Conservation (phyloP, 2,113 vertebrate genomes). For the Zapus hudsonius region DNA sequence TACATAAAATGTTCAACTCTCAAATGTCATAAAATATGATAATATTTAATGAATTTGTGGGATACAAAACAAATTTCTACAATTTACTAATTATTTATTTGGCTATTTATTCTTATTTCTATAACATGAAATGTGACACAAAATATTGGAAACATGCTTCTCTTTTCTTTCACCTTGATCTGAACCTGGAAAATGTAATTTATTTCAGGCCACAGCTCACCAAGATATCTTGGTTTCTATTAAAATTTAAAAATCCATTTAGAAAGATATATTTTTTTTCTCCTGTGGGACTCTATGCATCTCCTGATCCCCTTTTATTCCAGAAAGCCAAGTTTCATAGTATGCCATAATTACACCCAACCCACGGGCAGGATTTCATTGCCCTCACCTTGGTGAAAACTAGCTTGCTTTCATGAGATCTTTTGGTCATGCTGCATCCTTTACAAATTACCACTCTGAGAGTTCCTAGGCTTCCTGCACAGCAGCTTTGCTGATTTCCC, state of each 20-base stretch:
- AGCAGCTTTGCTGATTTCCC: background rate
- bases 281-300: too few species aligned
- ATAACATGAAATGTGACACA: background rate
- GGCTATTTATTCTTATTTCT: slow-evolving; percentile 3
- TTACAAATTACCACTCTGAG: too few species aligned
- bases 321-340: background rate
- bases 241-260: background rate
- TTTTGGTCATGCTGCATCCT: too few species aligned
- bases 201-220: background rate
- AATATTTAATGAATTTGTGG: background rate
- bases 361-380: background rate
- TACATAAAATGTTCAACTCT: background rate
- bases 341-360: background rate
- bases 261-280: background rate
- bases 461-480: fast-evolving
- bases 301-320: background rate
- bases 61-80: background rate
- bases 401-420: background rate
- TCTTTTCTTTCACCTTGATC: background rate
- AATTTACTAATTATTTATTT: slow-evolving; percentile 31
- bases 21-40: background rate
- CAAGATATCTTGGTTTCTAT: background rate
- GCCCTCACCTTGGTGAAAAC: background rate
- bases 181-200: background rate
- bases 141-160: slow-evolving; percentile 19